Percentiles rank a stretch among this genome's conserved stretches.
These are phyloP conservation scores for Gymnocheta viridis DNA, from an alignment of 2,888 invertebrate species.

Conservation along the genomic window DNA sequence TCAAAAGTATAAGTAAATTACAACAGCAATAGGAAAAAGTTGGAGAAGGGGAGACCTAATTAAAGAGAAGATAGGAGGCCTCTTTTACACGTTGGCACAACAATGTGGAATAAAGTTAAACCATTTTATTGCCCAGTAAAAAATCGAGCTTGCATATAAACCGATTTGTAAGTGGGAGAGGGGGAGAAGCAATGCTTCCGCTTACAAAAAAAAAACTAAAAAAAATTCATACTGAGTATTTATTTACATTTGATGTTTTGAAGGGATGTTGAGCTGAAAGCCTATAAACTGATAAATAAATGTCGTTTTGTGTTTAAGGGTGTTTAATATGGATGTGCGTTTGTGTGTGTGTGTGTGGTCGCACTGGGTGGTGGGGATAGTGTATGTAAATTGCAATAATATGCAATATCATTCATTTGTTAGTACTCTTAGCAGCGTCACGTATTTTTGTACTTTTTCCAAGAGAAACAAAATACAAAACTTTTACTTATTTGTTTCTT, in stretches of 20 bases:
- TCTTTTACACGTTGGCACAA: neutral
- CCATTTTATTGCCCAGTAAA: too few relatives aligned
- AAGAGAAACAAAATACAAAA: slow-evolving; percentile 34
- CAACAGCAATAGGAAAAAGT: slow-evolving; percentile 11
- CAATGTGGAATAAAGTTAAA: slow-evolving; percentile 3
- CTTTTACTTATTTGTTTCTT: slow-evolving; percentile 49
- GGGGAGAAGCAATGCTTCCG: too few relatives aligned
- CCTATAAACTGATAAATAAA: slow-evolving; percentile 20
- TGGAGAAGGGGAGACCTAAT: neutral
- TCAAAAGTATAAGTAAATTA: slow-evolving; percentile 34
- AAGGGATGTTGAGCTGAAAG: slow-evolving; percentile 31
- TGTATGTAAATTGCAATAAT: slow-evolving; percentile 27
- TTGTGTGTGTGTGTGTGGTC: neutral
- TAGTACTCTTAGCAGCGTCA: slow-evolving; percentile 50
- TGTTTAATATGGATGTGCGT: slow-evolving; percentile 11
- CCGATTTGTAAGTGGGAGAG: too few relatives aligned
- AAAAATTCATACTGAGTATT: too few relatives aligned
- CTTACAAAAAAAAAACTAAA: too few relatives aligned
- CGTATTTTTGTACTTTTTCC: slow-evolving; percentile 52
- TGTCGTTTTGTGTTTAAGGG: slow-evolving; percentile 11
- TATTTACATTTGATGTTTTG: slow-evolving; percentile 1
- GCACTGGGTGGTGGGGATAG: neutral
- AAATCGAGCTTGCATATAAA: too few relatives aligned
- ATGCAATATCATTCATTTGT: slow-evolving; percentile 39
- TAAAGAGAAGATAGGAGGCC: neutral